Percentiles rank a stretch among this genome's conserved stretches.
Evolutionary conservation across 2,888 invertebrate species (phyloP).

Genomic region (Drosophila setosimentum): DNA sequence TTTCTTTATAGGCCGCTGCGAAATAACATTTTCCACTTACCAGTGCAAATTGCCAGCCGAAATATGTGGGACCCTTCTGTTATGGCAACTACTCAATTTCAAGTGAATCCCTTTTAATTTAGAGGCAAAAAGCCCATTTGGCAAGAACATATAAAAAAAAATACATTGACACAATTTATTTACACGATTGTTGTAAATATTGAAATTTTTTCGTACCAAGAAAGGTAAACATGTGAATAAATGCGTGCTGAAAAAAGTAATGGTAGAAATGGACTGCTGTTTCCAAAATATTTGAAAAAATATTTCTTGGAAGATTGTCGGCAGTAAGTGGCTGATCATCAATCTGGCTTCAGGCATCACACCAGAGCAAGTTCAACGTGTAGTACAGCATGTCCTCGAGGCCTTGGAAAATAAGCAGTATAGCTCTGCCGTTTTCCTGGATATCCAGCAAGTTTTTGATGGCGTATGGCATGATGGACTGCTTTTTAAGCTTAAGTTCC

Average conservation of each 20-base stretch:
- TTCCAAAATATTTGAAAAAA: too few relatives aligned
- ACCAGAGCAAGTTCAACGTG: too few relatives aligned
- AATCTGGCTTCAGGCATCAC: too few relatives aligned
- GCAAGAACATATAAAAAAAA: neutral
- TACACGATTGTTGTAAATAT: neutral
- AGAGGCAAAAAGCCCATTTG: neutral
- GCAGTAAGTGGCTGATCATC: too few relatives aligned
- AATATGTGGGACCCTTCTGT: slow-evolving; percentile 6
- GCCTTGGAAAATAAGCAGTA: too few relatives aligned
- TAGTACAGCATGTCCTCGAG: too few relatives aligned
- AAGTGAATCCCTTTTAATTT: slow-evolving; percentile 3
- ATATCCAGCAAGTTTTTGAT: too few relatives aligned
- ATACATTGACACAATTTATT: neutral
- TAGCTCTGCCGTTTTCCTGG: too few relatives aligned
- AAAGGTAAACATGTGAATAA: neutral
- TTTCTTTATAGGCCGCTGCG: slow-evolving; percentile 56
- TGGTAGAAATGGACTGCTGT: too few relatives aligned
- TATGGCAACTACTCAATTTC: slow-evolving; percentile 13
- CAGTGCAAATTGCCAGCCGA: slow-evolving; percentile 57
- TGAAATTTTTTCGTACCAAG: neutral
- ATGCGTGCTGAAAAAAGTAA: neutral
- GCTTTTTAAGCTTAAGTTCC: too few relatives aligned
- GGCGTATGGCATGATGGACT: too few relatives aligned
- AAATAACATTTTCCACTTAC: slow-evolving; percentile 52
- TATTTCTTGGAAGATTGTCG: too few relatives aligned